A percentile compares a stretch with the other conserved stretches of the same genome.
Conservation (phyloP, 2,113 vertebrate genomes). For the Sciurus niger region DNA sequence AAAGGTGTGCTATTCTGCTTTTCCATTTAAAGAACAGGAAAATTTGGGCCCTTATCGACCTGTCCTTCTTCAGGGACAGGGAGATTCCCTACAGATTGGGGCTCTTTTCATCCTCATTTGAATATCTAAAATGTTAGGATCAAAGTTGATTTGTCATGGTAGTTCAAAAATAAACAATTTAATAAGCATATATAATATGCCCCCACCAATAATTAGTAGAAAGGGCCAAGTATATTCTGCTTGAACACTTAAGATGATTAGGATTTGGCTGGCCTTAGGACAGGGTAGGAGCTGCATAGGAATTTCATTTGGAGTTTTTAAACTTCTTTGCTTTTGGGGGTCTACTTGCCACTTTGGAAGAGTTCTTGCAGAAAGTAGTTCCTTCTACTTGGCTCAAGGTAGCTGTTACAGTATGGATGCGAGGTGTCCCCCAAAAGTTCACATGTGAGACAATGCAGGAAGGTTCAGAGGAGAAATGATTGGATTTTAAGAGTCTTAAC, state of each 20-base stretch:
- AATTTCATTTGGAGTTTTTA: constrained; percentile 57
- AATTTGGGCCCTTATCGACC: constrained; percentile 64
- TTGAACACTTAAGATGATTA: constrained; percentile 18
- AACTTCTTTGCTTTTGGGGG: constrained; percentile 6
- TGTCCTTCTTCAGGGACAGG: constrained; percentile 65
- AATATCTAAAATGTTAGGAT: constrained; percentile 74
- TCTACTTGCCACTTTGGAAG: constrained; percentile 5
- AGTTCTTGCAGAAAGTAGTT: constrained; percentile 48
- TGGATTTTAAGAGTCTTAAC: too few relatives aligned
- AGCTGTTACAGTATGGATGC: not conserved
- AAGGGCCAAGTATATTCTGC: constrained; percentile 9
- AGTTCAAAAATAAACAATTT: constrained; percentile 74
- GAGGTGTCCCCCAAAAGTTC: too few relatives aligned
- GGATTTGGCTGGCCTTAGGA: not conserved
- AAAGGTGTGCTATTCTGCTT: constrained; percentile 67
- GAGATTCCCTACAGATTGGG: constrained; percentile 68
- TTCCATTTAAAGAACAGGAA: constrained; percentile 65
- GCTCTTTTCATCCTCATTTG: constrained; percentile 68
- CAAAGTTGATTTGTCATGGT: constrained; percentile 65
- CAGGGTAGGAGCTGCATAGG: not conserved
- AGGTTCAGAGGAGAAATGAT: too few relatives aligned
- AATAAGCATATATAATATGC: constrained; percentile 39
- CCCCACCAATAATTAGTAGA: constrained; percentile 49
- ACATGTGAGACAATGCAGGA: too few relatives aligned
- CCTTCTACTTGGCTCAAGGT: constrained; percentile 19